Conservation (phyloP, 2,113 vertebrate species). For the Amblyornis subalaris region DNA sequence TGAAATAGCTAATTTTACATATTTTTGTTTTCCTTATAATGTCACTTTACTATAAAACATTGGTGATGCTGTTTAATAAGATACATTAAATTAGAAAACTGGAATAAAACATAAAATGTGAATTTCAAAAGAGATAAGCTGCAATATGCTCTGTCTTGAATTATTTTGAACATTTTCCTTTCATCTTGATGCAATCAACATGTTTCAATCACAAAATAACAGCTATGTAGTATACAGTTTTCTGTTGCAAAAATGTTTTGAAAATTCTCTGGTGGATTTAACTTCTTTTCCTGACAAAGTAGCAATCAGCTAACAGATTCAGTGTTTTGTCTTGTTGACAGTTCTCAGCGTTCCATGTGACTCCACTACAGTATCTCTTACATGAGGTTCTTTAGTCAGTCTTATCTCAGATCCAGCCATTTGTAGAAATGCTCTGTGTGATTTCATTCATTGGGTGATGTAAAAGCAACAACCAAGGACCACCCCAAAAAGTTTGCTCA, state of each 20-base stretch:
- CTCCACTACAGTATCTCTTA: background rate
- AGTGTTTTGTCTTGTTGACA: background rate
- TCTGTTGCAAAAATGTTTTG: background rate
- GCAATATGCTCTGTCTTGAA: background rate
- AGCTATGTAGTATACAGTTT: background rate
- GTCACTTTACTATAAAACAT: background rate
- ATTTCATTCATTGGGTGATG: background rate
- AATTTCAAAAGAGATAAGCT: background rate
- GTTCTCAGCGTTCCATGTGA: rapidly evolving
- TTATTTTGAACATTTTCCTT: background rate
- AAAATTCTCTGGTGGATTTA: background rate
- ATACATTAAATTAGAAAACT: background rate
- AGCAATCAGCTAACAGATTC: background rate
- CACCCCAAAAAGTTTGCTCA: background rate
- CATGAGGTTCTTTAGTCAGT: background rate
- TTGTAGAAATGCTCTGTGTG: background rate
- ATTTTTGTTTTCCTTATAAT: background rate
- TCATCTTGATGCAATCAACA: background rate
- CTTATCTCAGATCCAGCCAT: background rate
- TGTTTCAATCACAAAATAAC: background rate
- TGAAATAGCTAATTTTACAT: background rate
- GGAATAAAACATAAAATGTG: background rate
- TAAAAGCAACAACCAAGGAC: background rate
- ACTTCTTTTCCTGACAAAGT: background rate
- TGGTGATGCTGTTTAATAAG: background rate